Conservation (phyloP, 2,797 vertebrate species). For the Rousettus madagascariensis region DNA sequence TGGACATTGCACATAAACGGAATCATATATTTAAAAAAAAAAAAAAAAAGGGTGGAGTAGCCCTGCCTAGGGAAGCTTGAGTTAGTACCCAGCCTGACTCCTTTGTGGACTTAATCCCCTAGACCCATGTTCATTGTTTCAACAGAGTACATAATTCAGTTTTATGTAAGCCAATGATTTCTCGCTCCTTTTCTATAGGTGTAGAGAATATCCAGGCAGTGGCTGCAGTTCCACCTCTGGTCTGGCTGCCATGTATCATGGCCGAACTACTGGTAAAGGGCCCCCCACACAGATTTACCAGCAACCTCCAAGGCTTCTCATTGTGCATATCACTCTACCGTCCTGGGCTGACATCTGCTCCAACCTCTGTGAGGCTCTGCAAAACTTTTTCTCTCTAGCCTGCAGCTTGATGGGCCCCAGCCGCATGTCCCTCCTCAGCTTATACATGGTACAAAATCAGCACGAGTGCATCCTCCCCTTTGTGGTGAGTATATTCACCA, state of each 20-base stretch:
- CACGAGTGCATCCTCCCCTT: conserved; percentile 96
- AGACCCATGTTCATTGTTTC: conserved; percentile 33
- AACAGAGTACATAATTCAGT: not conserved
- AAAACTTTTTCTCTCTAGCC: conserved; percentile 91
- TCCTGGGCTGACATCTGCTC: conserved; percentile 88
- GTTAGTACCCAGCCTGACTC: conserved; percentile 21
- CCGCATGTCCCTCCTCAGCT: conserved; percentile 91
- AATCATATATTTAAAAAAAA: not conserved
- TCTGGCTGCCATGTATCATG: conserved; percentile 76
- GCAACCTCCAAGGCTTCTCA: conserved; percentile 88
- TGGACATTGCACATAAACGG: not conserved
- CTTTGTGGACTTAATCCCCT: not conserved
- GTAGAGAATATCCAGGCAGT: not conserved
- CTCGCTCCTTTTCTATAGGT: conserved; percentile 55
- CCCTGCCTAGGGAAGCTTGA: not conserved
- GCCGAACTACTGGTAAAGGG: conserved; percentile 53
- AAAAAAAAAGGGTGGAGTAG: not conserved
- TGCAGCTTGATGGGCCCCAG: conserved; percentile 89
- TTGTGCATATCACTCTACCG: conserved; percentile 90
- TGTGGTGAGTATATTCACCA: conserved; percentile 86
- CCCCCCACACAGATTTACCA: conserved; percentile 41
- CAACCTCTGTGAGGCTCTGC: conserved; percentile 91
- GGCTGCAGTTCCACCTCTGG: not conserved
- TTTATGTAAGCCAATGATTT: conserved; percentile 44
- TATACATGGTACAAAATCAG: conserved; percentile 90